Conservation (phyloP, 2,797 vertebrate species). For the Poecile montanus region DNA sequence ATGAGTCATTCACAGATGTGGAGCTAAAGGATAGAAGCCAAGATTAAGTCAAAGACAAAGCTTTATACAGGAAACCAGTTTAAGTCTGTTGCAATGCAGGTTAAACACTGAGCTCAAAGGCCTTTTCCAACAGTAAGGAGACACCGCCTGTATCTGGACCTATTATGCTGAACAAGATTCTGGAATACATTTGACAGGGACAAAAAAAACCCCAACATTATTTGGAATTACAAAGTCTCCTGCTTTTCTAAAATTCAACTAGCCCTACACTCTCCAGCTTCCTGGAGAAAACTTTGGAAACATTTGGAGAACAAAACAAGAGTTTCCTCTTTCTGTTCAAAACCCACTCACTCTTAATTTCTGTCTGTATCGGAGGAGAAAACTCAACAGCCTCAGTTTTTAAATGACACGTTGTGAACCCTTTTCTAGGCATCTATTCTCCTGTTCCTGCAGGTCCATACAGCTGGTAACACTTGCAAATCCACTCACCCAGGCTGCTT, state of each 20-base stretch:
- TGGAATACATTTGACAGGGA: not conserved
- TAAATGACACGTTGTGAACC: not conserved
- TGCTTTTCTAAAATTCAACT: not conserved
- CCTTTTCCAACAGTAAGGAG: not conserved
- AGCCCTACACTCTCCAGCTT: not conserved
- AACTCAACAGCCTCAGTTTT: not conserved
- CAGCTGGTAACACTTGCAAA: not conserved
- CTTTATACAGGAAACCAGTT: slow-evolving; percentile 56
- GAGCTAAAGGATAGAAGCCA: slow-evolving; percentile 54
- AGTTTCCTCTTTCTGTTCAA: not conserved
- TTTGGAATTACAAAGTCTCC: not conserved
- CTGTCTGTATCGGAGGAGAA: not conserved
- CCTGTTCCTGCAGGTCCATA: not conserved
- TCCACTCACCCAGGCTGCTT: not conserved
- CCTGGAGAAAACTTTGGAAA: not conserved
- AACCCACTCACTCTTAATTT: fast-evolving
- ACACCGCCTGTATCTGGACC: not conserved
- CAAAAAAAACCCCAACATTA: not conserved
- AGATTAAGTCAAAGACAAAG: slow-evolving; percentile 67
- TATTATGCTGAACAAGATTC: not conserved
- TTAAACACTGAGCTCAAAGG: slow-evolving; percentile 2
- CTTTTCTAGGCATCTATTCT: not conserved
- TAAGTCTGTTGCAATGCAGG: slow-evolving; percentile 36
- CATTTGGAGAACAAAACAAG: not conserved
- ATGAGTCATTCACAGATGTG: slow-evolving; percentile 71